Evolutionary conservation across 2,888 invertebrate species (phyloP).

Genomic region (Griposia aprilina): DNA sequence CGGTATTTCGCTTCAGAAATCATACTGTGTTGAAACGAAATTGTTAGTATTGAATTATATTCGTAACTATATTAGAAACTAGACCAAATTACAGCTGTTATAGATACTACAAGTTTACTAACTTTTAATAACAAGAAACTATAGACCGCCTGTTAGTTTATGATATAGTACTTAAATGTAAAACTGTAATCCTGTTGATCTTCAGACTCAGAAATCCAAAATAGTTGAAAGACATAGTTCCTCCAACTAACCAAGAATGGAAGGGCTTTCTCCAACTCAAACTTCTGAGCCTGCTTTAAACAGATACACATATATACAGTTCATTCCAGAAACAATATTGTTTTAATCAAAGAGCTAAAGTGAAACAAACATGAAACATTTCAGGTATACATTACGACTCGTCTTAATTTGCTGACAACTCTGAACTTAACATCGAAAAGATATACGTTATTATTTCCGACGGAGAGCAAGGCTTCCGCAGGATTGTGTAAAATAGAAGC

Average conservation of each 20-base stretch:
- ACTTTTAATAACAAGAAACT: slow-evolving; percentile 8
- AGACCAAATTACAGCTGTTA: not conserved
- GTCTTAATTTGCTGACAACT: slow-evolving; percentile 66
- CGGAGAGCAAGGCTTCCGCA: slow-evolving; percentile 33
- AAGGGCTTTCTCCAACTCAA: not conserved
- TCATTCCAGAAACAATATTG: slow-evolving; percentile 21
- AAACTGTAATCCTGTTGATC: slow-evolving; percentile 23
- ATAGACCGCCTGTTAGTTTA: not conserved
- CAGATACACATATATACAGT: not conserved
- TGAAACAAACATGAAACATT: slow-evolving; percentile 50
- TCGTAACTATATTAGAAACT: not conserved
- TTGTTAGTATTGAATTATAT: not conserved
- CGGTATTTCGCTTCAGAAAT: not conserved
- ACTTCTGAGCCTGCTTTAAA: slow-evolving; percentile 10
- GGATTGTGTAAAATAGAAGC: slow-evolving; percentile 2
- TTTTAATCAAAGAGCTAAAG: slow-evolving; percentile 36
- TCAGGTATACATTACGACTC: slow-evolving; percentile 45
- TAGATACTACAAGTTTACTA: not conserved
- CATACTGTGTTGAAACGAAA: not conserved
- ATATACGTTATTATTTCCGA: slow-evolving; percentile 68
- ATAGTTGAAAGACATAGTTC: slow-evolving; percentile 13
- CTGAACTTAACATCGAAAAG: slow-evolving; percentile 66
- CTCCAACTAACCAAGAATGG: slow-evolving; percentile 4
- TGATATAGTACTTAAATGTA: not conserved
- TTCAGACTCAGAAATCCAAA: not conserved